phyloP scores from a whole-genome alignment of 2,888 invertebrate genomes.

The Eristalis intricaria region DNA sequence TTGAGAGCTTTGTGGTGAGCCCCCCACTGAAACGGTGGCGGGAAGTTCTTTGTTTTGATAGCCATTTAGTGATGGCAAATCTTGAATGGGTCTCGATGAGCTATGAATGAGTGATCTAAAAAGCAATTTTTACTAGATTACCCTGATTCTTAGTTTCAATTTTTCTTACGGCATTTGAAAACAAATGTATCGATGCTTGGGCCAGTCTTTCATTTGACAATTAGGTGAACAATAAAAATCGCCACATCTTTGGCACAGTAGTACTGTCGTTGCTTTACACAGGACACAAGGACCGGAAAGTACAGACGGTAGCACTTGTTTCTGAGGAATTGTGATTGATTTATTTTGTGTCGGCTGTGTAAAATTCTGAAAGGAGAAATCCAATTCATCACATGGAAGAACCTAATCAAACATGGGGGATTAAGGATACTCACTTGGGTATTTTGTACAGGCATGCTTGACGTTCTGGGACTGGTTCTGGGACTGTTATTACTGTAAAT shows the following conservation, averaged over 20 bases:
- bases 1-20: neutral
- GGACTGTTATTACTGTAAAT: neutral
- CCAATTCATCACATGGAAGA: no score
- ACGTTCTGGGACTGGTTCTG: neutral
- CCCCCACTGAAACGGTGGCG: neutral
- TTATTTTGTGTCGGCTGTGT: neutral
- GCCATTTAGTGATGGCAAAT: slow-evolving; percentile 44
- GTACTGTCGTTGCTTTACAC: slow-evolving; percentile 65
- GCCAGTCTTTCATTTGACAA: slow-evolving; percentile 75
- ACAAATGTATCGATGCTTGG: slow-evolving; percentile 74
- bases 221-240: slow-evolving; percentile 74
- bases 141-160: no score
- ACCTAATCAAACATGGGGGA: no score
- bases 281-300: slow-evolving; percentile 61
- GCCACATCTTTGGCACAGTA: slow-evolving; percentile 74
- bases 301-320: neutral
- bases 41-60: slow-evolving; percentile 24
- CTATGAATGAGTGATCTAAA: slow-evolving; percentile 30
- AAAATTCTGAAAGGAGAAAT: neutral
- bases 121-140: neutral
- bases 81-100: neutral
- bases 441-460: neutral
- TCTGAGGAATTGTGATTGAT: neutral
- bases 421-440: neutral
- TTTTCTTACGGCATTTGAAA: slow-evolving; percentile 75